A percentile compares a stretch with the other conserved stretches of the same genome.
Conservation (phyloP, 2,888 invertebrate species). For the Acleris sparsana region DNA sequence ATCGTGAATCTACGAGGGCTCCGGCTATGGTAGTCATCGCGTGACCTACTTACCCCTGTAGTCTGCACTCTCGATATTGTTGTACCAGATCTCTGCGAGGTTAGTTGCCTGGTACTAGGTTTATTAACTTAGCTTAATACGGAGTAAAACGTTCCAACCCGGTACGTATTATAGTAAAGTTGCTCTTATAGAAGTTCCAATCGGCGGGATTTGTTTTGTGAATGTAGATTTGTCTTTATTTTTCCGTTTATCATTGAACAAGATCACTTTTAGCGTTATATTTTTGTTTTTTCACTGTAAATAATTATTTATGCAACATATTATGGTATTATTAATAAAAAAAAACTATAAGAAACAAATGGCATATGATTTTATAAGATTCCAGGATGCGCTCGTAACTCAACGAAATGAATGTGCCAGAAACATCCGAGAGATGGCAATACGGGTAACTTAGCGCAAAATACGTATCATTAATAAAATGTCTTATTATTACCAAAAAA, state of each 20-base stretch:
- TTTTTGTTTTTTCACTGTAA: not conserved
- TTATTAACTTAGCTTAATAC: slow-evolving; percentile 60
- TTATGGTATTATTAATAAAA: not conserved
- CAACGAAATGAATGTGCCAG: slow-evolving; percentile 9
- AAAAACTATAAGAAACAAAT: not conserved
- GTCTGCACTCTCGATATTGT: slow-evolving; percentile 69
- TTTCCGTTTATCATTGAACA: too few relatives aligned
- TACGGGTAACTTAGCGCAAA: slow-evolving; percentile 8
- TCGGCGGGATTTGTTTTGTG: not conserved
- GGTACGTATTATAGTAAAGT: not conserved
- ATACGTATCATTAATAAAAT: slow-evolving; percentile 35
- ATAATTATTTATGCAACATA: not conserved
- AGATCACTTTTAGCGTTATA: too few relatives aligned
- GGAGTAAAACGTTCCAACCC: slow-evolving; percentile 9
- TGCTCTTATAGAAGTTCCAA: not conserved
- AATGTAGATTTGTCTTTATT: too few relatives aligned
- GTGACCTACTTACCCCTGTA: slow-evolving; percentile 71
- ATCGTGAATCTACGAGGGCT: slow-evolving; percentile 57
- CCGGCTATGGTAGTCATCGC: slow-evolving; percentile 54
- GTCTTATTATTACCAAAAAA: slow-evolving; percentile 27
- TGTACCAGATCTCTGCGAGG: slow-evolving; percentile 68
- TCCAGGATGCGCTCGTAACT: not conserved
- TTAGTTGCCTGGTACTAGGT: slow-evolving; percentile 62
- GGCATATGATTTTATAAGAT: too few relatives aligned
- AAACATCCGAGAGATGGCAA: slow-evolving; percentile 29